phyloP scores from a whole-genome alignment of 2,113 vertebrate species.

The Setophaga kirtlandii region DNA sequence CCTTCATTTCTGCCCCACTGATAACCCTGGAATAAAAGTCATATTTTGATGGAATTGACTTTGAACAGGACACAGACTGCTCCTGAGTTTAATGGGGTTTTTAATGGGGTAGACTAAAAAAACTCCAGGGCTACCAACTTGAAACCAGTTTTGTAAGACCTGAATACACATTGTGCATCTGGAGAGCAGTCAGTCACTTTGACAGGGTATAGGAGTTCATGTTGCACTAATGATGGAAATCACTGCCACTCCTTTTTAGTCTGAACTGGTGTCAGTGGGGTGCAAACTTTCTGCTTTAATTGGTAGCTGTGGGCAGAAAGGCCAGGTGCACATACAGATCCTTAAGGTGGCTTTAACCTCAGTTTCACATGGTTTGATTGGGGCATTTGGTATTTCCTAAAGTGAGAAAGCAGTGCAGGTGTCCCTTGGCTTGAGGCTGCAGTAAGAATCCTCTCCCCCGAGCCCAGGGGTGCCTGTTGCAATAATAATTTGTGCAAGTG shows the following conservation, averaged over 20 bases:
- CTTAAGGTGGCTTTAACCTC: constrained; percentile 58
- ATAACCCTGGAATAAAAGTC: not conserved
- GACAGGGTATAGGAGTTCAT: constrained; percentile 22
- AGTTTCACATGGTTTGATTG: not conserved
- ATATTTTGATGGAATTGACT: not conserved
- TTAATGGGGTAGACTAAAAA: not conserved
- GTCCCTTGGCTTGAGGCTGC: constrained; percentile 8
- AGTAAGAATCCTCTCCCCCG: not conserved
- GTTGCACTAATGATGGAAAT: constrained; percentile 65
- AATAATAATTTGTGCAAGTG: not conserved
- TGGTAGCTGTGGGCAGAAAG: not conserved
- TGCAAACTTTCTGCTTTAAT: not conserved
- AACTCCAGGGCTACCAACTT: not conserved
- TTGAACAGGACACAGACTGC: not conserved
- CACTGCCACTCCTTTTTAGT: constrained; percentile 59
- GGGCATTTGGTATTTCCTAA: constrained; percentile 17
- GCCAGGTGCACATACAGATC: not conserved
- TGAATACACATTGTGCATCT: constrained; percentile 35
- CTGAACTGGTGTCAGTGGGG: constrained; percentile 15
- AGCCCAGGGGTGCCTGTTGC: not conserved
- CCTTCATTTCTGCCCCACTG: not conserved
- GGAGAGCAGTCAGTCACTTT: constrained; percentile 37
- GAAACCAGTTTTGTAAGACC: constrained; percentile 46
- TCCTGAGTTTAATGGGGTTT: not conserved
- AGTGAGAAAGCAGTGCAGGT: not conserved